Evolutionary conservation across 2,888 invertebrate species (phyloP), one percentile per base, ranked within the genome.

Genomic region (Ectobius pallidus): DNA sequence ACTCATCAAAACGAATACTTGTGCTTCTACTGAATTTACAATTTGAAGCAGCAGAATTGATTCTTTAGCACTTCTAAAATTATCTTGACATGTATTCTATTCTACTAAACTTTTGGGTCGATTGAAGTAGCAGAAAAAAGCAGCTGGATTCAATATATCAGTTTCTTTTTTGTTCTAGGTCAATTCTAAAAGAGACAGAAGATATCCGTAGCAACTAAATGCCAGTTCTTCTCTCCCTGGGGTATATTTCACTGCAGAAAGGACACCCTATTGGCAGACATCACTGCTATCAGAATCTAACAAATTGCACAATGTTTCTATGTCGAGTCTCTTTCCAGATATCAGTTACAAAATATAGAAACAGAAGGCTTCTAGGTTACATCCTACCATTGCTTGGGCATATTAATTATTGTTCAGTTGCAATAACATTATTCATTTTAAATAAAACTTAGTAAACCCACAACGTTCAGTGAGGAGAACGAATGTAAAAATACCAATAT

Each of bases 211-310:
- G 63, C 16, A 25, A 63, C 42, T 42, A 42, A 46, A 30, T 27
- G 46, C 30, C 65, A n/a, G 27, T 27, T 25, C 7, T 16, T 25
- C 16, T 39, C 22, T 22, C 39, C 39, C 39, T 11, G 61, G 61
- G 61, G 61, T 32, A 32, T 39, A 39, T 63, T 63, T 63, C 63
- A 63, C 18, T 39, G 22, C 20, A 39, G 20, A 22, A 22, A 18
- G 55, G 6, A 34, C 34, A 11, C 34, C 22, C 55, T 58, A 32
- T 27, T 58, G 30, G 1, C 30, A 58, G 30, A 4, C 32, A 25
- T 58, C 16, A 58, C 16, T 14, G 11, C 6, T 58, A 32, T 58
- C 58, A 32, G 16, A 30, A 30, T n/a, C 32, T 30, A 58, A 30
- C 32, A 58, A 58, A 58, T 32, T 30, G 27, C n/a, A n/a, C 58